Evolutionary conservation across 1,140 invertebrate genomes (phyloP), one percentile per base, ranked within the genome.

Genomic region (Zaprionus tsacasi): DNA sequence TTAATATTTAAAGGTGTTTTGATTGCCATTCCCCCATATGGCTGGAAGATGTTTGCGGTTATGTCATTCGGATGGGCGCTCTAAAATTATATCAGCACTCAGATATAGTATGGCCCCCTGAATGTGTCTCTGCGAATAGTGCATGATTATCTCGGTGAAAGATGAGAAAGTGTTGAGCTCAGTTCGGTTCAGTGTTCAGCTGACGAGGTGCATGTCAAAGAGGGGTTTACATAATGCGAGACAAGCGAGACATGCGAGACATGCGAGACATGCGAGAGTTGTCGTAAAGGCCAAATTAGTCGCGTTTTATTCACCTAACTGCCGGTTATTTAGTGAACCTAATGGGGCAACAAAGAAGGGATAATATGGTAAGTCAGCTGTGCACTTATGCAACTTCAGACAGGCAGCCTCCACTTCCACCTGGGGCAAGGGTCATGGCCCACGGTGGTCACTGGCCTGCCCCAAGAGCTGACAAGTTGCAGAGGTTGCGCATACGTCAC

Each of bases 1-100:
- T 87, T 87, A 87, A 87, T 87, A 87, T 87, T 87, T 87, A 73
- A 81, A 80, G 82, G 85, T 83, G 85, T 68, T 82, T 78, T 66
- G 48, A 76, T 78, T 43, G 60, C 60, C 27, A 55, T 35, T 45
- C 70, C 65, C 33, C 33, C 4, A 7, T 7, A 33, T 33, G 38
- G 48, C 36, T 52, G 70, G 33, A 54, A 71, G 48, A 57, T 58
- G 43, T 65, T 73, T 79, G 71, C 45, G 67, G 72, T 86, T 87
- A 82, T 82, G 83, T 87, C 83, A 87, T 74, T 58, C 27, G 45
- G 38, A 59, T 43, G 65, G 58, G 66, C 54, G 21, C 57, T 21
- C 40, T 67, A 45, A 63, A 71, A 45, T 75, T 74, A 76, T 72
- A 79, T 54, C 38, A 52, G 61, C 55, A 61, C 36, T 69, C 21